Conservation (phyloP, 2,797 vertebrate genomes). For the Karalla daura region DNA sequence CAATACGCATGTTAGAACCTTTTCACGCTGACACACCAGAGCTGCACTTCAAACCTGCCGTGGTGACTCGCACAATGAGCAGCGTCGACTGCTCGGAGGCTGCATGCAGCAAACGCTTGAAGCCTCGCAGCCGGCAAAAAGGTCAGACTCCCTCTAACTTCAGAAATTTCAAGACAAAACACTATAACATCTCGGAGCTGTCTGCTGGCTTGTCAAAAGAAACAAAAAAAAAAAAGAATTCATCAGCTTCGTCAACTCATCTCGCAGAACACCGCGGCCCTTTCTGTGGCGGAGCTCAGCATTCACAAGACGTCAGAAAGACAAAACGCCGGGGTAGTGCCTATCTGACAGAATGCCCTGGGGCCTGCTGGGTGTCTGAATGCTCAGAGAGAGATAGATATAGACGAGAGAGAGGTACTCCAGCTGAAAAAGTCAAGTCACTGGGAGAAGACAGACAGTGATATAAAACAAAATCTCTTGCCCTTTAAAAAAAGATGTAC, state of each 20-base stretch:
- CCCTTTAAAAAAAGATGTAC: conserved; percentile 45
- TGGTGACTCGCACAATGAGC: conserved; percentile 22
- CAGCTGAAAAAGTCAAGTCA: conserved; percentile 63
- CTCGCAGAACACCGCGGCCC: conserved; percentile 49
- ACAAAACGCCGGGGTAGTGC: conserved; percentile 63
- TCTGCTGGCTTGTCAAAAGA: conserved; percentile 8
- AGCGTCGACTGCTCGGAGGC: neutral
- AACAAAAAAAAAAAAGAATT: conserved; percentile 12
- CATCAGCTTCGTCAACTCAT: conserved; percentile 45
- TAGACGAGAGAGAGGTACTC: conserved; percentile 26
- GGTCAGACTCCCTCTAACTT: conserved; percentile 38
- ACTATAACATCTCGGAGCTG: conserved; percentile 12
- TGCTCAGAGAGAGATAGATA: conserved; percentile 34
- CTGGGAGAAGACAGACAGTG: conserved; percentile 48
- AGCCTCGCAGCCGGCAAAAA: conserved; percentile 29
- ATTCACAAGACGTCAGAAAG: conserved; percentile 66
- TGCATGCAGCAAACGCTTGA: neutral
- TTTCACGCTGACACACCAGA: conserved; percentile 10
- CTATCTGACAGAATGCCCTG: conserved; percentile 68
- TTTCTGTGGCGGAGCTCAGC: conserved; percentile 56
- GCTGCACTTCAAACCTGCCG: conserved; percentile 4
- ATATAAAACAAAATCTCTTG: conserved; percentile 46
- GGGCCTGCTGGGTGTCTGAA: conserved; percentile 51
- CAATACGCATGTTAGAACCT: conserved; percentile 6
- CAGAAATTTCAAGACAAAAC: conserved; percentile 34